These are phyloP conservation scores for Knipowitschia caucasica DNA, from an alignment of 2,797 vertebrate species.

Conservation along the genomic window DNA sequence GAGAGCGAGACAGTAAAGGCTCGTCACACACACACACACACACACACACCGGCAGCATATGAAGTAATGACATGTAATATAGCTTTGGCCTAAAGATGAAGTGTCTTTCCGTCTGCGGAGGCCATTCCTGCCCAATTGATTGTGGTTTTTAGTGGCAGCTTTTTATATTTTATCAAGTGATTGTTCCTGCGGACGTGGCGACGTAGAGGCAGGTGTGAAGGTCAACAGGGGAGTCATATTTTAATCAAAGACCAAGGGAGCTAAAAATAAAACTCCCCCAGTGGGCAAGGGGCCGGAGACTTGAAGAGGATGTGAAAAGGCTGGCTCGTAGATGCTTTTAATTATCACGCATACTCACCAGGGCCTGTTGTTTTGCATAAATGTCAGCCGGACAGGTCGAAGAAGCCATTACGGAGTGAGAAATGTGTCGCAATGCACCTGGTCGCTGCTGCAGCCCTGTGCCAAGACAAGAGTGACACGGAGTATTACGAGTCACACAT, in stretches of 20 bases:
- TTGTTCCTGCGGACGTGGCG: constrained; percentile 40
- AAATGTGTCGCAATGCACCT: constrained; percentile 49
- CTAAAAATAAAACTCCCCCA: constrained; percentile 66
- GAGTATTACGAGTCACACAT: background rate
- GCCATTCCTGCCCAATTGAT: constrained; percentile 42
- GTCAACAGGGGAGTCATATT: constrained; percentile 65
- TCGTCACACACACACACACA: constrained; percentile 1
- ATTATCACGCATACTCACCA: constrained; percentile 53
- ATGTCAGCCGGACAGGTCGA: constrained; percentile 48
- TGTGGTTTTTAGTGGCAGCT: constrained; percentile 38
- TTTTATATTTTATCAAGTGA: constrained; percentile 52
- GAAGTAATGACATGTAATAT: background rate
- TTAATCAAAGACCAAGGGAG: constrained; percentile 69
- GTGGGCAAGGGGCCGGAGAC: constrained; percentile 32
- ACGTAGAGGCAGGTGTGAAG: constrained; percentile 69
- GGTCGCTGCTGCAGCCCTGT: constrained; percentile 23
- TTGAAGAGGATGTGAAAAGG: constrained; percentile 46
- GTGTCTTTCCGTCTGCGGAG: background rate
- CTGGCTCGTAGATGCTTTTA: constrained; percentile 39
- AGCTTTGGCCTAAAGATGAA: background rate
- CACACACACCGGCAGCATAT: background rate
- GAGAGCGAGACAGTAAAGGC: constrained; percentile 1
- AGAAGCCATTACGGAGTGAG: constrained; percentile 23
- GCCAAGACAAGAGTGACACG: constrained; percentile 34
- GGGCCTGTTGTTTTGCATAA: constrained; percentile 46